phyloP scores from a whole-genome alignment of 2,888 invertebrate species.

The Nebria salina region DNA sequence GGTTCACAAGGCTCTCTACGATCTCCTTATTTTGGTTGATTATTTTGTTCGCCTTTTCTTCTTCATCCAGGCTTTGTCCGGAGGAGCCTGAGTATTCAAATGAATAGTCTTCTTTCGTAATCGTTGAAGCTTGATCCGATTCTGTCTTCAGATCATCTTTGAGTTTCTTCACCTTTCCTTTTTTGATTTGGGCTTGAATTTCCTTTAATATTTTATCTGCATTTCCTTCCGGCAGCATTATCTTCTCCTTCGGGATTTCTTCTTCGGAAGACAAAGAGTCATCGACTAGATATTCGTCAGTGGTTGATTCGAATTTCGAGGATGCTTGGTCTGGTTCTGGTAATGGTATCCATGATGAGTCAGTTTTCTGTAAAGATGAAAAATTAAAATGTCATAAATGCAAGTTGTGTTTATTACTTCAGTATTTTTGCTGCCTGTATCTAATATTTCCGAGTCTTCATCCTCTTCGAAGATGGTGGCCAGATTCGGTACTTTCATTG shows the following conservation, averaged over 20 bases:
- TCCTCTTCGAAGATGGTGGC: slow-evolving; percentile 22
- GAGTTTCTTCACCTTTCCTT: not conserved
- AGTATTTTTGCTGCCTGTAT: slow-evolving; percentile 2
- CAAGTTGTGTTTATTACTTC: not conserved
- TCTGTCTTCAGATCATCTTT: not conserved
- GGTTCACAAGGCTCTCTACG: slow-evolving; percentile 7
- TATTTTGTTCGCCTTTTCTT: slow-evolving; percentile 23
- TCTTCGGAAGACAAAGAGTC: slow-evolving; percentile 17
- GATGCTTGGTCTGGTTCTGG: not conserved
- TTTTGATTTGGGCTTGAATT: not conserved
- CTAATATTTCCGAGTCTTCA: slow-evolving; percentile 11
- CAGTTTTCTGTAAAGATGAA: not conserved
- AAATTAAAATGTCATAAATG: not conserved
- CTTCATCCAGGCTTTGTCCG: not conserved
- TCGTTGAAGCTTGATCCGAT: not conserved
- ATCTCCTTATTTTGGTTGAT: slow-evolving; percentile 19
- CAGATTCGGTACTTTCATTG: not conserved
- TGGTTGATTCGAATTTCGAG: not conserved
- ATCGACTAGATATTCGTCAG: not conserved
- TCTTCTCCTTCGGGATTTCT: not conserved
- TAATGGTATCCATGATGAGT: not conserved
- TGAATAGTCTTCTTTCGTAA: slow-evolving; percentile 17
- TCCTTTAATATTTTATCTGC: not conserved
- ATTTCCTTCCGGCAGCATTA: not conserved
- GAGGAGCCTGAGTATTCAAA: slow-evolving; percentile 31